These are phyloP conservation scores for Monomorium pharaonis DNA, from an alignment of 1,140 invertebrate species.

Conservation along the genomic window DNA sequence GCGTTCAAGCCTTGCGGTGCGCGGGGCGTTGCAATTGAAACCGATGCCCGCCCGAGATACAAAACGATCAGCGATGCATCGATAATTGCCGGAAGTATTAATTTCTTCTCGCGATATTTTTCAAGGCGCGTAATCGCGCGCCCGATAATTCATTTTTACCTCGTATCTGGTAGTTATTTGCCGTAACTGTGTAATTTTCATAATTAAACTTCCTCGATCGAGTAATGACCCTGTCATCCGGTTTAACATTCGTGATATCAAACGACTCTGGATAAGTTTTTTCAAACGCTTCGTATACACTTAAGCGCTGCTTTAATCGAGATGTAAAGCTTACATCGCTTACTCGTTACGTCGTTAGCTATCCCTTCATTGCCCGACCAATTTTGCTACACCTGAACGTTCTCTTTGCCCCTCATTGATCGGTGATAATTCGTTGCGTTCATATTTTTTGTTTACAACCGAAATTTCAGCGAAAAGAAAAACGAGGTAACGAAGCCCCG, in stretches of 20 bases:
- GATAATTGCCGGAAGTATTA: conserved; percentile 3
- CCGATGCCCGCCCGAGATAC: not conserved
- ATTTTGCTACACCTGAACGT: not conserved
- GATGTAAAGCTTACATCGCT: not conserved
- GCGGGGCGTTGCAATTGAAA: not conserved
- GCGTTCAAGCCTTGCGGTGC: not conserved
- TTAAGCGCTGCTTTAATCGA: not conserved
- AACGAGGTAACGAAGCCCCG: not conserved
- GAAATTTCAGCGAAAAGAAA: not conserved
- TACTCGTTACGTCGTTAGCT: not conserved
- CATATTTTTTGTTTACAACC: not conserved
- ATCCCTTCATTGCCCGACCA: not conserved
- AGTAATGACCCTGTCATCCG: not conserved
- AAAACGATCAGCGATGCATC: conserved; percentile 12
- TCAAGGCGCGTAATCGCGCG: not conserved
- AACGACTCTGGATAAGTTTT: not conserved
- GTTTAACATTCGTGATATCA: not conserved
- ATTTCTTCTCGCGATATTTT: conserved; percentile 7
- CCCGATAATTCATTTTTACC: conserved; percentile 30
- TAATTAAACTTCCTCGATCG: conserved; percentile 32
- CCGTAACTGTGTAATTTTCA: conserved; percentile 37
- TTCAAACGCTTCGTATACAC: not conserved
- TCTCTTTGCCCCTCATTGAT: not conserved
- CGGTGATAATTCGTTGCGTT: not conserved
- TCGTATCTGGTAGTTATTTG: conserved; percentile 1